phyloP scores from a whole-genome alignment of 2,888 invertebrate species.

The Rhodophaea formosa region DNA sequence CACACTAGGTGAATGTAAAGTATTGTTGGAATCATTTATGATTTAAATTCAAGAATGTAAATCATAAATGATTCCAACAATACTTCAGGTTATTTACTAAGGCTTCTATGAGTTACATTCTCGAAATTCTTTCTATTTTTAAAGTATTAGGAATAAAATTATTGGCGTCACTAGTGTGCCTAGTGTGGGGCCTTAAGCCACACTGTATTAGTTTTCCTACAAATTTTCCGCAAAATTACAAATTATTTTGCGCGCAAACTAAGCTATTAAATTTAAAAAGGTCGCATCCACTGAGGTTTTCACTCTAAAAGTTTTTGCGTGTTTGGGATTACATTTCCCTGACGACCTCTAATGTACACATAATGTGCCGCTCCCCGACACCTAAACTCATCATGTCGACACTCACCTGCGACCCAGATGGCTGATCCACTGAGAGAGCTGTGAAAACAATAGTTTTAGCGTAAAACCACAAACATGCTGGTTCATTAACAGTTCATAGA shows the following conservation, averaged over 20 bases:
- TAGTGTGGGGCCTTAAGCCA: not conserved
- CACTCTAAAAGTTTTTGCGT: constrained; percentile 38
- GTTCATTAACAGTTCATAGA: too few relatives aligned
- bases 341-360: constrained; percentile 36
- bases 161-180: too few relatives aligned
- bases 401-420: not conserved
- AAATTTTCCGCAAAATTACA: constrained; percentile 13
- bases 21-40: too few relatives aligned
- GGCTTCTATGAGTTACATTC: too few relatives aligned
- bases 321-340: constrained; percentile 33
- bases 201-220: constrained; percentile 8
- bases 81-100: too few relatives aligned
- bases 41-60: too few relatives aligned
- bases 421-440: not conserved
- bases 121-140: too few relatives aligned
- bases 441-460: too few relatives aligned
- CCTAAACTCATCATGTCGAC: constrained; percentile 2
- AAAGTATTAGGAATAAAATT: too few relatives aligned
- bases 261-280: constrained; percentile 21
- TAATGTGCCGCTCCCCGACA: constrained; percentile 32
- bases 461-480: too few relatives aligned
- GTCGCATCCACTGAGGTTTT: constrained; percentile 22
- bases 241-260: constrained; percentile 9
- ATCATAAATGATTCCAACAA: too few relatives aligned
- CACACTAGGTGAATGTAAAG: too few relatives aligned